Evolutionary conservation across 2,888 invertebrate species (phyloP), one percentile per base, ranked within the genome.

Genomic region (Dorcus parallelipipedus): DNA sequence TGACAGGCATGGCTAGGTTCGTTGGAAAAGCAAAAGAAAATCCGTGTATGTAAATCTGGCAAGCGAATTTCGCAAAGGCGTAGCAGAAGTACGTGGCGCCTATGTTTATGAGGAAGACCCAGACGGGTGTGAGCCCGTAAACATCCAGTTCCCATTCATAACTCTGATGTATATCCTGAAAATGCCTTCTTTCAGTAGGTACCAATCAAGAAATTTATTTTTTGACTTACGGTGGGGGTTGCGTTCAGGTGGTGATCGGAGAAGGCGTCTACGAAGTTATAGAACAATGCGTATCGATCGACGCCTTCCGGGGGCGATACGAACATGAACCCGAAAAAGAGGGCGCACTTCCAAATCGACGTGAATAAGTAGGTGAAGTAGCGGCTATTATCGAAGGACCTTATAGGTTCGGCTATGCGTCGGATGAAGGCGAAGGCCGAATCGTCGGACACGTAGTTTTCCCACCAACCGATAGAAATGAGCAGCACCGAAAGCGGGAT

Each of bases 11-110:
- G 0, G 88, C 85, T 9, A 96, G 79, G 69, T 83, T 87, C 38
- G 95, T 79, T 0, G 96, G 93, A 61, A 95, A 83, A 0, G 95
- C 90, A 69, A 90, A 95, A 68, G 94, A 90, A 74, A 93, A 88
- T 55, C 87, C 85, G 75, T 96, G 95, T 73, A 97, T 94, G 74
- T 91, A 86, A 63, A 94, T 90, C 80, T 91, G 92, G 80, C 93
- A 93, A 1, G 93, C 89, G 66, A 93, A 91, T 79, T 92, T 95
- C 3, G 86, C 84, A 62, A 84, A 83, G 20, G 81, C 80, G 70
- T 86, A 89, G 66, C 86, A 85, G 9, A 90, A 64, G 69, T 90
- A 88, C 1, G 90, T 85, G 0, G 87, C 76, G 0, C 78, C 63
- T 1, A 88, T 81, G 76, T 93, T 92, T 33, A 90, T 80, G 0